phyloP scores from a whole-genome alignment of 2,113 vertebrate species.

The Neodontobutis hainanensis region DNA sequence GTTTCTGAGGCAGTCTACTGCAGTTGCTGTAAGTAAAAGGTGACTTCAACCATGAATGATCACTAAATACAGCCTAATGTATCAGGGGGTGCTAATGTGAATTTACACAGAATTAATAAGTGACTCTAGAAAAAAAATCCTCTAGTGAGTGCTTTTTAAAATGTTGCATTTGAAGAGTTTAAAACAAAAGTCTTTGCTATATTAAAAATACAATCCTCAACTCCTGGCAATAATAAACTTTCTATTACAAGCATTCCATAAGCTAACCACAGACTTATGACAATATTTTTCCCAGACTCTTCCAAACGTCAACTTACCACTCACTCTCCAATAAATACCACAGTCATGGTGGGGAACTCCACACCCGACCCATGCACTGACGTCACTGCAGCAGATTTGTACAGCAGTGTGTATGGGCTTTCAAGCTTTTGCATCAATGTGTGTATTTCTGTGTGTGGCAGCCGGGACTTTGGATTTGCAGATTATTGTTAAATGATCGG shows the following conservation, averaged over 20 bases:
- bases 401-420: constrained; percentile 22
- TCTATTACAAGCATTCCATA: constrained; percentile 29
- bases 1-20: constrained; percentile 74
- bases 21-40: constrained; percentile 77
- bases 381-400: constrained; percentile 30
- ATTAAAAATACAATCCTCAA: constrained; percentile 7
- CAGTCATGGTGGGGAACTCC: constrained; percentile 62
- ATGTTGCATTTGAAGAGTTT: constrained; percentile 3
- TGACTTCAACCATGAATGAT: constrained; percentile 75
- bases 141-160: no score
- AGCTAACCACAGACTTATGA: constrained; percentile 50
- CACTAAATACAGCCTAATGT: constrained; percentile 69
- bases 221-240: constrained; percentile 34
- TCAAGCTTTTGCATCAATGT: constrained; percentile 2
- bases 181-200: constrained; percentile 7
- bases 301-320: constrained; percentile 56
- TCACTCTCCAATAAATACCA: constrained; percentile 70
- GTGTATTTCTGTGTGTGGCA: constrained; percentile 7
- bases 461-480: constrained; percentile 59
- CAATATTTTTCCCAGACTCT: constrained; percentile 52
- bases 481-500: constrained; percentile 58
- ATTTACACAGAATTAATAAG: constrained; percentile 75
- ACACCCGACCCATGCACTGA: constrained; percentile 53
- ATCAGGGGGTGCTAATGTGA: constrained; percentile 73
- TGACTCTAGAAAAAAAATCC: constrained; percentile 54